These are phyloP conservation scores for Spodoptera frugiperda DNA, from an alignment of 1,140 invertebrate species.

Conservation along the genomic window DNA sequence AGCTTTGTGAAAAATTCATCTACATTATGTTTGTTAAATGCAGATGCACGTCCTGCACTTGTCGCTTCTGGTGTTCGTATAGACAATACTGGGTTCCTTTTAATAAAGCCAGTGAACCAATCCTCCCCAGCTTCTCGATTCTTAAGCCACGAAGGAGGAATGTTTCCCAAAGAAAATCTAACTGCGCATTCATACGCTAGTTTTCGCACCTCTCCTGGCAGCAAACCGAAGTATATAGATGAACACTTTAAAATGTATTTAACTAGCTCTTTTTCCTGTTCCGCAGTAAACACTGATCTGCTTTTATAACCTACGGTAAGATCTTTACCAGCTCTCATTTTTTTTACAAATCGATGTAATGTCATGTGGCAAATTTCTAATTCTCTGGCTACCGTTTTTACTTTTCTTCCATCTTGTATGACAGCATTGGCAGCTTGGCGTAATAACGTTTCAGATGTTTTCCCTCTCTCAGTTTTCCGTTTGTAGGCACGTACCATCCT, in stretches of 20 bases:
- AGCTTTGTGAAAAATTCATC: slow-evolving; percentile 22
- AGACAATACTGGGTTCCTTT: slow-evolving; percentile 32
- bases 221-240: slow-evolving; percentile 31
- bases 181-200: slow-evolving; percentile 34
- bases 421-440: slow-evolving; percentile 46
- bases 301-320: slow-evolving; percentile 49
- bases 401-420: slow-evolving; percentile 47
- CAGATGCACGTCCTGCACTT: slow-evolving; percentile 9
- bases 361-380: slow-evolving; percentile 52
- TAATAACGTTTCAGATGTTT: neutral
- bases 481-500: slow-evolving; percentile 17
- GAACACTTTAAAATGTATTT: slow-evolving; percentile 17
- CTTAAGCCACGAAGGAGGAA: slow-evolving; percentile 44
- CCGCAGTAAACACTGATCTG: slow-evolving; percentile 44
- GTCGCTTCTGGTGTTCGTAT: slow-evolving; percentile 33
- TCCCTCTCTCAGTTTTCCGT: neutral
- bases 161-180: slow-evolving; percentile 4
- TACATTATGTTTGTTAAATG: slow-evolving; percentile 28
- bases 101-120: slow-evolving; percentile 41
- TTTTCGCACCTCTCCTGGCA: slow-evolving; percentile 34
- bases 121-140: slow-evolving; percentile 40
- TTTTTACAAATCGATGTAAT: slow-evolving; percentile 51
- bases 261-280: neutral
- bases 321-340: slow-evolving; percentile 38
- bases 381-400: slow-evolving; percentile 51